Base-by-base conservation (phyloP, 2,888 invertebrate genomes). In the Pterostichus niger region DNA sequence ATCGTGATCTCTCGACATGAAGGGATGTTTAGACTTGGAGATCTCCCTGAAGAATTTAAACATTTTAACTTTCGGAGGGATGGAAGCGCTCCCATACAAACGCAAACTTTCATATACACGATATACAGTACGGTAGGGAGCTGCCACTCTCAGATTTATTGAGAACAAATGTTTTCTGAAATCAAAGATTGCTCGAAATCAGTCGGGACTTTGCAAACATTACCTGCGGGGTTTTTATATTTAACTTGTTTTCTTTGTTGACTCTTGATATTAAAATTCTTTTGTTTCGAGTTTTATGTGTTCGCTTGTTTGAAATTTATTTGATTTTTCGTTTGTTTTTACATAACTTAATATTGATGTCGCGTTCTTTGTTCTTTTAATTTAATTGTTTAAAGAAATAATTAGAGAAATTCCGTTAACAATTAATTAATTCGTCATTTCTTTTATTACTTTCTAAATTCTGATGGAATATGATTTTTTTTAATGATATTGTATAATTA, bases 21-120 rank as follows among this genome's bases (percentile, higher is more conserved):
- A 71, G 85, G 85, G 85, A 85, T 78, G 84, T 81, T 83, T 82
- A 77, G 61, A 80, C 54, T 71, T 54, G 82, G 83, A 84, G 87
- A 85, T 86, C 86, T 89, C 89, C 89, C 88, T 85, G 85, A 88
- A 89, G 89, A 89, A 87, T 89, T 89, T 89, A 89, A 89, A 89
- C 89, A 89, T 89, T 90, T 88, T 89, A 89, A 89, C 88, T 89
- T 89, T 86, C 87, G 86, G 86, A 87, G 86, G 87, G 88, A 87
- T 86, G 80, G 86, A 24, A 85, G 85, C 40, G 84, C 84, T 85
- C 9, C 0, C 40, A 40, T 40, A 40, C 40, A 40, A 40, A 85
- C 84, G 84, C 84, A 77, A 54, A 78, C 78, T 56, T 54, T 40
- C 78, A 61, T 44, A 56, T 44, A 61, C 44, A 31, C 61, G 64